These are phyloP conservation scores for Diadumene lineata DNA, from an alignment of 92 coral and sea anemone species.

Conservation along the genomic window DNA sequence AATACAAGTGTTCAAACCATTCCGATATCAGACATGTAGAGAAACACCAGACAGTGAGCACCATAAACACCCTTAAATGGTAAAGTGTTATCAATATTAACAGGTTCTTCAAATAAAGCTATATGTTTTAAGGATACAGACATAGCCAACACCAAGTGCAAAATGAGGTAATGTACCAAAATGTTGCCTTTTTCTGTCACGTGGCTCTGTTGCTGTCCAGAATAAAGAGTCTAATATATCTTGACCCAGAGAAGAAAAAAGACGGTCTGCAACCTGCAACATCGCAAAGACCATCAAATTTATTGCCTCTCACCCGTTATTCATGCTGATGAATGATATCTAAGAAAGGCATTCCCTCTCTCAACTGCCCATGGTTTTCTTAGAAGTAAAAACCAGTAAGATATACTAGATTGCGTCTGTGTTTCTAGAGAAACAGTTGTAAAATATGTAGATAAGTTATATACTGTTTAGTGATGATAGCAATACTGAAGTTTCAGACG, in stretches of 20 bases:
- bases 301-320: no score
- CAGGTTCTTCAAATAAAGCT: background rate
- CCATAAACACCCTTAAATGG: background rate
- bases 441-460: no score
- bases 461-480: no score
- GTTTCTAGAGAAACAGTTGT: no score
- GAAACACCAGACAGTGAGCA: no score
- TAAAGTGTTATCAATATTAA: background rate
- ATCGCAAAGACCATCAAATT: no score
- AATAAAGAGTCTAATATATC: conserved; percentile 92
- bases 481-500: no score
- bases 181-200: conserved; percentile 75
- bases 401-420: no score
- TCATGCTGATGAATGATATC: no score
- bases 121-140: conserved; percentile 81
- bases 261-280: conserved; percentile 88
- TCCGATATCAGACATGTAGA: no score
- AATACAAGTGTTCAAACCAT: no score
- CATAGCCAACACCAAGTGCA: conserved; percentile 86
- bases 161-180: conserved; percentile 86
- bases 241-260: conserved; percentile 97
- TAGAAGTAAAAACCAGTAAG: background rate
- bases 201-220: conserved; percentile 98
- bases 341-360: no score
- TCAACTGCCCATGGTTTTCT: background rate